Conservation (phyloP, 1,140 invertebrate species). For the Sinonovacula constricta region DNA sequence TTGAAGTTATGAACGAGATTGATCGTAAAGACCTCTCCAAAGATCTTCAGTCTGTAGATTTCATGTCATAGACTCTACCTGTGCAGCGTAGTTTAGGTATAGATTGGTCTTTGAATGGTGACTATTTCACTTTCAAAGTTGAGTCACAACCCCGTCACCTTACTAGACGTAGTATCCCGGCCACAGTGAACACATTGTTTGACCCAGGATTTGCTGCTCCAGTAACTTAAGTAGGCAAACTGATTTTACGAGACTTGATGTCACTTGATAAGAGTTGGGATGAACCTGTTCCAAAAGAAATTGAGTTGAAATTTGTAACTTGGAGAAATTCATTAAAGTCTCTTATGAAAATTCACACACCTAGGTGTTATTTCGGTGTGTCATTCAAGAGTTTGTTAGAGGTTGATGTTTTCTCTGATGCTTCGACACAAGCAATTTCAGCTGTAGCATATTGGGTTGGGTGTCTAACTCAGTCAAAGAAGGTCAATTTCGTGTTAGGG, state of each 20-base stretch:
- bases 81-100: conserved; percentile 35
- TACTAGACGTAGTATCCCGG: conserved; percentile 16
- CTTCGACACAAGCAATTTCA: conserved; percentile 34
- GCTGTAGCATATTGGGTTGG: conserved; percentile 14
- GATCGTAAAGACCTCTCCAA: not conserved
- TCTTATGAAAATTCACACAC: not conserved
- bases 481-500: conserved; percentile 20
- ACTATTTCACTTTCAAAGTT: conserved; percentile 25
- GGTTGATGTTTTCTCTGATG: conserved; percentile 44
- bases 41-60: conserved; percentile 27
- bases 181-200: not conserved
- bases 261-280: not conserved
- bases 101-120: conserved; percentile 19
- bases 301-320: not conserved
- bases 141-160: not conserved
- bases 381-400: not conserved
- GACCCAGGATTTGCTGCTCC: not conserved
- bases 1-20: conserved; percentile 10
- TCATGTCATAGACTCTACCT: not conserved
- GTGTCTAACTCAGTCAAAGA: too few species aligned
- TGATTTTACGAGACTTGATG: not conserved
- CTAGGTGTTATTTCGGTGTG: conserved; percentile 7
- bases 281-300: conserved; percentile 3
- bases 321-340: not conserved
- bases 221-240: not conserved